Conservation (phyloP, 2,113 vertebrate species). For the Actenoides lindsayi region DNA sequence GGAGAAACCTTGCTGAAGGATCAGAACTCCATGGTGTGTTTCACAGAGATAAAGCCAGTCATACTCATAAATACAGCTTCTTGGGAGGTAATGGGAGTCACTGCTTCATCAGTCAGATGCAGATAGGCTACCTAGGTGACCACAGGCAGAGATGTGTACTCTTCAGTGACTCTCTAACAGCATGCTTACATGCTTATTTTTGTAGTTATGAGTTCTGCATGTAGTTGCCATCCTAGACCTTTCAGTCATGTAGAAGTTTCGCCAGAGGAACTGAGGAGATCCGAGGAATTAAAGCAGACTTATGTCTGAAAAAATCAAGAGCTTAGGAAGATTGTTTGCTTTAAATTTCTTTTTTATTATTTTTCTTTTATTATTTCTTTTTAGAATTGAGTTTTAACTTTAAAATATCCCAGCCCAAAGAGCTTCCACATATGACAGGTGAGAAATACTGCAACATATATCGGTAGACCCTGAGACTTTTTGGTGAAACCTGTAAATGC, state of each 20-base stretch:
- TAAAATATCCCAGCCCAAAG: background rate
- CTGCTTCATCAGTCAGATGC: background rate
- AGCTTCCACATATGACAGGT: background rate
- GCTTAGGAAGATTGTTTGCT: background rate
- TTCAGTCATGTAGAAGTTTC: background rate
- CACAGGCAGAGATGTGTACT: accelerated
- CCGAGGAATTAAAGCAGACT: background rate
- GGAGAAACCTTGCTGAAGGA: background rate
- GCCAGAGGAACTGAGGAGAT: background rate
- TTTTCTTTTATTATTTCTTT: background rate
- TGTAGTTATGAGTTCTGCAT: background rate
- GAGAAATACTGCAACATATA: background rate
- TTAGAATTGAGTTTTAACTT: background rate
- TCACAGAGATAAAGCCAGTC: background rate
- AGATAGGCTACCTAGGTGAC: background rate
- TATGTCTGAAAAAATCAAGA: background rate
- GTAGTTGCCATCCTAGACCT: background rate
- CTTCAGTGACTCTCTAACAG: background rate
- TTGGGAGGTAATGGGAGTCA: background rate
- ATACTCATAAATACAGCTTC: background rate
- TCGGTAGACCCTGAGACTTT: background rate
- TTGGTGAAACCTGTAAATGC: background rate
- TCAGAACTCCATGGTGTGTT: background rate
- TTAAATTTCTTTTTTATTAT: background rate
- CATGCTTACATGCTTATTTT: background rate